Base-by-base conservation (phyloP, 2,888 invertebrate species). In the Conops quadrifasciatus region DNA sequence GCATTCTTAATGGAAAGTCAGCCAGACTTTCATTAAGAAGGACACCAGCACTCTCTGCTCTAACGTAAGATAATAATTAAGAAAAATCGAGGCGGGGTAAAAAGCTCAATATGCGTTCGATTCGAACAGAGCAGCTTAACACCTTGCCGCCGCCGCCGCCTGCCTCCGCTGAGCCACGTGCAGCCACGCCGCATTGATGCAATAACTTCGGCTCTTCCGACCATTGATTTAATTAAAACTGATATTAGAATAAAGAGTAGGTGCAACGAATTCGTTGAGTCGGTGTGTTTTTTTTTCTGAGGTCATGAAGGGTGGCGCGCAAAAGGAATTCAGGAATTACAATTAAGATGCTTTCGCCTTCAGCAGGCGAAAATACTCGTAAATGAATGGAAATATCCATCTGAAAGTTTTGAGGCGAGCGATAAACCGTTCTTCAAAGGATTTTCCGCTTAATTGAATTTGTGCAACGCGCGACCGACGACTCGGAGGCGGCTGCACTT, bases 211-310 rank as follows among this genome's bases (percentile, higher is more conserved):
- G 56, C 56, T 71, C 66, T 73, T 60, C 60, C 68, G 68, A 60
- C 63, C 72, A 72, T 72, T 69, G 70, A 72, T 72, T 74, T 74
- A 66, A 74, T 74, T 71, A 72, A 66, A 71, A 72, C 30, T 69
- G 69, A 74, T 68, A 68, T 68, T 68, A 51, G 21, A 62, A 51
- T 68, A 24, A 62, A 67, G 51, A 36, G 60, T 36, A 68, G 13
- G 59, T 51, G 28, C 28, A 47, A 15, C 51, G 36, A 36, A 36
- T 36, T 36, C 4, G 9, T 7, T 36, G 36, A 36, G 36, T 36
- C 9, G 4, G 4, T 36, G 4, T 36, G 36, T 36, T 36, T 36
- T 36, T 4, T 4, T 36, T 36, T 4, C 36, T 36, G 4, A 7
- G 36, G 36, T 36, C 5, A 7, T 9, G 9, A 36, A 36, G 36